Conservation (phyloP, 2,113 vertebrate genomes). For the Lophura nycthemera region DNA sequence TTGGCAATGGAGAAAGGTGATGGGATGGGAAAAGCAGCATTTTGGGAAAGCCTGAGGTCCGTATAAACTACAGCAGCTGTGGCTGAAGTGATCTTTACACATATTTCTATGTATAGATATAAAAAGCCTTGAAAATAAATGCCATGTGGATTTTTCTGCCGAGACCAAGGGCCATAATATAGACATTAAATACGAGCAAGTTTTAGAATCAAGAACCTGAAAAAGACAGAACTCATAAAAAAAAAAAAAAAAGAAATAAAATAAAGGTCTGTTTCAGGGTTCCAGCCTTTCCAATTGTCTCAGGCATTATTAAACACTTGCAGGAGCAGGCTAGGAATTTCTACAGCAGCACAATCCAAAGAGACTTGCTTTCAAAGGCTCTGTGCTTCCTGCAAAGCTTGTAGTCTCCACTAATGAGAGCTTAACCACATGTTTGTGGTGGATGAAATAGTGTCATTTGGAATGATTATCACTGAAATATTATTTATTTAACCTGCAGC, state of each 20-base stretch:
- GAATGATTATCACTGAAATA: constrained; percentile 69
- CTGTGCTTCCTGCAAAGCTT: constrained; percentile 22
- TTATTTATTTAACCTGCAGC: constrained; percentile 75
- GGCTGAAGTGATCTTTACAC: background rate
- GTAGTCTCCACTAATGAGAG: constrained; percentile 52
- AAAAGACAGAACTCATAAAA: background rate
- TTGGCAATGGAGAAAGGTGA: background rate
- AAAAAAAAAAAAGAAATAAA: background rate
- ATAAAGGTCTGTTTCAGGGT: background rate
- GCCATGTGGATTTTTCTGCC: background rate
- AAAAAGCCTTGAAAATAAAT: background rate
- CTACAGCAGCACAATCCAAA: background rate
- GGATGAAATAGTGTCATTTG: constrained; percentile 63
- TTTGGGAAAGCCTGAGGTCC: background rate
- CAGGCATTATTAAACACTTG: background rate
- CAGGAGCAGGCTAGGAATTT: constrained; percentile 35
- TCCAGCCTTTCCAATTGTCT: background rate
- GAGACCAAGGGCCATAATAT: background rate
- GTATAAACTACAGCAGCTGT: background rate
- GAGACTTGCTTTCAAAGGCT: constrained; percentile 18
- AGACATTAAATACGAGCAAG: background rate
- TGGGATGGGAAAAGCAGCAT: background rate
- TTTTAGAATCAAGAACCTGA: background rate
- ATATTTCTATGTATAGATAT: background rate
- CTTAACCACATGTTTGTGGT: constrained; percentile 69